Evolutionary conservation across 2,113 vertebrate genomes (phyloP), one percentile per base, ranked within the genome.

Genomic region (Lates calcarifer): DNA sequence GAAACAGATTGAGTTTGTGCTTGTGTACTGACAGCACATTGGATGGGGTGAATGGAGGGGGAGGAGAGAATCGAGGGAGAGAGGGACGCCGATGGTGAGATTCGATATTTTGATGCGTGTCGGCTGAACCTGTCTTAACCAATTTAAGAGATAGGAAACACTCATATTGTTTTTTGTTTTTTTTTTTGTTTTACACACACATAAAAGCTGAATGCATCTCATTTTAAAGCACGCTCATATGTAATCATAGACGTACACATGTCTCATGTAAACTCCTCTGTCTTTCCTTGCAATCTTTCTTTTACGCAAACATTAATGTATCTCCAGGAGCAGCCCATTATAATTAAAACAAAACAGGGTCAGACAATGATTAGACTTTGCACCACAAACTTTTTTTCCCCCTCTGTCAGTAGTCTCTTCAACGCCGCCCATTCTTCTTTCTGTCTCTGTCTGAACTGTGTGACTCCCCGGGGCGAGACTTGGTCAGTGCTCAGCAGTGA

Each of bases 1-100:
- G 90, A 83, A 72, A 89, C 88, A 89, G 89, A 94, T 92, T 89
- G 92, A 91, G 91, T 92, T 89, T 92, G 74, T 87, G 90, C 82
- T 87, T 82, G 74, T 92, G 91, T 78, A 79, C 83, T 60, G 86
- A 88, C 86, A 87, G 76, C 66, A 55, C 79, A 83, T 49, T 60
- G 88, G 72, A 82, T 39, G 57, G 66, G 63, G 66, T 51, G 84
- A 75, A 82, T 5, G 47, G 29, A 68, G 51, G 31, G 15, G 47
- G 73, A 78, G 68, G 56, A 76, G 67, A 45, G 53, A 45, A 70
- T 87, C n/a, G 20, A 49, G 51, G 51, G 39, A 39, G 62, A 79
- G 58, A 60, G 51, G 57, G 83, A 83, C 20, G 28, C 71, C 55
- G 43, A 65, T 87, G 82, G 82, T 68, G 74, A 90, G 72, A 90